Evolutionary conservation across 1,140 invertebrate species (phyloP), one percentile per base, ranked within the genome.

Genomic region (Drosophila miranda): DNA sequence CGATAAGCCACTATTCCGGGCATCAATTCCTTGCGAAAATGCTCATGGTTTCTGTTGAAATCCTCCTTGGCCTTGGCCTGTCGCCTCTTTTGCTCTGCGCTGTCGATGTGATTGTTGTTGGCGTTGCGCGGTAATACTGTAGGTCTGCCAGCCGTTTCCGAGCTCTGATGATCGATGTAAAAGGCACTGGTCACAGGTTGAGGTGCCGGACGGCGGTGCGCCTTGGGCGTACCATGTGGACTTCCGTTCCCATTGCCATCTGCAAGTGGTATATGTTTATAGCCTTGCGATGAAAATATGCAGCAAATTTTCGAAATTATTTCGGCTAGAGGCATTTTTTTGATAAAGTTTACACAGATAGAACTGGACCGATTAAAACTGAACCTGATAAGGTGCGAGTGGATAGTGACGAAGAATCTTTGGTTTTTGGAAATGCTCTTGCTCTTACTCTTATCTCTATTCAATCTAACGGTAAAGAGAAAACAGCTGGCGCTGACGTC

Each of bases 1-100:
- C 78, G 74, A 57, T 89, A 82, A 3, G 63, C 72, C 8, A 57
- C 34, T 6, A 90, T 74, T 34, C 90, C 81, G 6, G 73, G 51
- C 83, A 90, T 88, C 0, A 90, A 59, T 7, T 67, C 26, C 11
- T 58, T 8, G 6, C 83, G 80, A 60, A 73, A 90, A 6, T 38
- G 30, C 45, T 90, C 89, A 21, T 90, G 89, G 11, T 46, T 61
- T 11, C 55, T 38, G 3, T 51, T 44, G 19, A 90, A 90, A 6
- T 70, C 60, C 21, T 74, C 86, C 9, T 52, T 34, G 11, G 57
- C 58, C 38, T 28, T 67, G 5, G 34, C 38, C 16, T 53, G 53
- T 3, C 57, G 48, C 16, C 54, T 57, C 26, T 69, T 55, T 19
- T 49, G 53, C 41, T 78, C 64, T 9, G 43, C 28, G 26, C 21